phyloP scores from a whole-genome alignment of 2,113 vertebrate species.

The Recurvirostra avosetta region DNA sequence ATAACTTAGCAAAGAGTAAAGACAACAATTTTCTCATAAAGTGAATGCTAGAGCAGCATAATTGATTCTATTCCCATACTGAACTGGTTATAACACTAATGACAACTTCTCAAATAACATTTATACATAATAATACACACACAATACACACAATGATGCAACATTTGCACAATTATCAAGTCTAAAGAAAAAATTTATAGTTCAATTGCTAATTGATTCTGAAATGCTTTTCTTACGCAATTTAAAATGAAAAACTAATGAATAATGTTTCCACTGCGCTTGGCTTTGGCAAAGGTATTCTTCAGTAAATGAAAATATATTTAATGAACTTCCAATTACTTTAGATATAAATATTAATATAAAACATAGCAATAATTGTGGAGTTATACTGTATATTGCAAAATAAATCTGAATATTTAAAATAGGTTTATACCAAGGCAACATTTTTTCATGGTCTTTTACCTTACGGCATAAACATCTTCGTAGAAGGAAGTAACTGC shows the following conservation, averaged over 20 bases:
- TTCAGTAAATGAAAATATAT: neutral
- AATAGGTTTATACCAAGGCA: neutral
- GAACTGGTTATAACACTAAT: neutral
- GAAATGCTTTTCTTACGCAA: neutral
- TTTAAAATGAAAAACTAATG: neutral
- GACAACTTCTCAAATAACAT: neutral
- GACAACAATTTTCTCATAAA: neutral
- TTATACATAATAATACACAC: neutral
- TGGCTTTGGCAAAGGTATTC: neutral
- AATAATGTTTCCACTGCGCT: neutral
- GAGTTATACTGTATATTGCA: neutral
- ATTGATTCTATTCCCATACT: neutral
- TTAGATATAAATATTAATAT: neutral
- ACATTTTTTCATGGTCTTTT: neutral
- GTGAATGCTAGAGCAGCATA: neutral
- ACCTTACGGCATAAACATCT: neutral
- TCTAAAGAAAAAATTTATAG: neutral
- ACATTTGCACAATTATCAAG: neutral
- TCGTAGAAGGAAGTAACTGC: neutral
- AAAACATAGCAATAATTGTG: neutral
- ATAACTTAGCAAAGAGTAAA: slow-evolving; percentile 35
- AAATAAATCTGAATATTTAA: neutral
- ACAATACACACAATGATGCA: neutral
- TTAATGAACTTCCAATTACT: neutral
- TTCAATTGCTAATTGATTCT: neutral